Conservation (phyloP, 1,140 invertebrate genomes). For the Rhopalosiphum maidis region DNA sequence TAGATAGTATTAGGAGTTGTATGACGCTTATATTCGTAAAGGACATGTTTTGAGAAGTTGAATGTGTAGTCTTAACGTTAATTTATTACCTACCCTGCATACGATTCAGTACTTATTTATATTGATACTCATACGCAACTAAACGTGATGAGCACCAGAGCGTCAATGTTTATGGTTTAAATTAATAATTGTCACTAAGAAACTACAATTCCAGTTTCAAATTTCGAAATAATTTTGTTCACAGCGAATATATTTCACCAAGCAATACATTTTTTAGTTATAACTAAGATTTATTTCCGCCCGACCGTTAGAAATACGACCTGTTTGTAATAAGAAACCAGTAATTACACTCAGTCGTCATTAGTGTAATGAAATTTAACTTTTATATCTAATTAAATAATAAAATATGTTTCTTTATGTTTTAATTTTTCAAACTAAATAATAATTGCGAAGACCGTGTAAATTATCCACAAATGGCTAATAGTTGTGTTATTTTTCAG, state of each 20-base stretch:
- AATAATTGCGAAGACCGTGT: not conserved
- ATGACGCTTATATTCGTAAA: not conserved
- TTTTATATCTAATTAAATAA: not conserved
- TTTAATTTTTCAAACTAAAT: not conserved
- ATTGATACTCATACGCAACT: not conserved
- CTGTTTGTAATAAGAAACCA: slow-evolving; percentile 9
- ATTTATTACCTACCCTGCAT: not conserved
- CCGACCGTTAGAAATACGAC: not conserved
- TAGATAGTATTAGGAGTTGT: not conserved
- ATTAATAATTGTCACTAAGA: slow-evolving; percentile 3
- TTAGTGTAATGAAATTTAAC: not conserved
- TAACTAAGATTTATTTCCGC: not conserved
- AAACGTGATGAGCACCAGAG: not conserved
- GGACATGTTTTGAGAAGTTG: not conserved
- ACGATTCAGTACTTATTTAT: not conserved
- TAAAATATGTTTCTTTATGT: not conserved
- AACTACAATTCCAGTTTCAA: not conserved
- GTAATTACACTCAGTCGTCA: not conserved
- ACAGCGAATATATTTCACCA: not conserved
- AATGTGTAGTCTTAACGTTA: not conserved
- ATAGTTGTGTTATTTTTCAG: not conserved
- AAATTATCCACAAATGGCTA: not conserved
- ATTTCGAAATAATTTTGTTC: slow-evolving; percentile 1
- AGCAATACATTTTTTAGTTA: not conserved
- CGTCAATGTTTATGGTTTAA: not conserved